Percentiles rank a stretch among this genome's conserved stretches.
Conservation (phyloP, 2,888 invertebrate genomes). For the Phorcus lineatus region DNA sequence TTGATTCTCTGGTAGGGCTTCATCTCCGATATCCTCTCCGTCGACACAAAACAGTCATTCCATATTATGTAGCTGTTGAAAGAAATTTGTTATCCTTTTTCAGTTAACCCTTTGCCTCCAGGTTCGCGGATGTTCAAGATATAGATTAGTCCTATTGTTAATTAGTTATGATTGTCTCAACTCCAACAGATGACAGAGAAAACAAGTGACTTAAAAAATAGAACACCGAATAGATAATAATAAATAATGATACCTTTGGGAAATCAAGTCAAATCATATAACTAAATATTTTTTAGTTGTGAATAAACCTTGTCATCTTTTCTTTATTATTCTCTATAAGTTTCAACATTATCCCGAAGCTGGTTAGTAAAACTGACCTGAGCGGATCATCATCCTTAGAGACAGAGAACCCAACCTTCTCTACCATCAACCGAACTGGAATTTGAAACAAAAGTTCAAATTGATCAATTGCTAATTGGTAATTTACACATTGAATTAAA, state of each 20-base stretch:
- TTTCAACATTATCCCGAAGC: too few species aligned
- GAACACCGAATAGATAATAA: too few species aligned
- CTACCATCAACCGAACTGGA: slow-evolving; percentile 72
- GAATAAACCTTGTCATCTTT: too few species aligned
- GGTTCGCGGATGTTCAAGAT: too few species aligned
- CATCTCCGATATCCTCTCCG: slow-evolving; percentile 72
- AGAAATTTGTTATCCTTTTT: not conserved
- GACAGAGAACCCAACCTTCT: slow-evolving; percentile 66
- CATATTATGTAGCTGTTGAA: slow-evolving; percentile 73
- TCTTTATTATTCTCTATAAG: too few species aligned
- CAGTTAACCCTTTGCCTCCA: not conserved
- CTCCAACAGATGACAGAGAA: too few species aligned
- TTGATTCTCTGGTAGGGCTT: slow-evolving; percentile 75
- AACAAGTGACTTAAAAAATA: too few species aligned
- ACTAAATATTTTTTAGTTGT: too few species aligned
- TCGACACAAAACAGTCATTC: slow-evolving; percentile 74
- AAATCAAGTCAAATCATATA: too few species aligned
- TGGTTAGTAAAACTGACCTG: slow-evolving; percentile 43
- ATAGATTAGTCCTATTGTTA: not conserved
- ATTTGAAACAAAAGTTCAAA: slow-evolving; percentile 19
- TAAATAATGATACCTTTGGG: too few species aligned
- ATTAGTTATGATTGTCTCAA: not conserved
- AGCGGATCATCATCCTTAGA: slow-evolving; percentile 69
- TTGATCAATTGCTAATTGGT: too few species aligned
- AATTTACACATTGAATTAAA: too few species aligned